Evolutionary conservation across 2,113 vertebrate genomes (phyloP), one percentile per base, ranked within the genome.

Genomic region (Archilochus colubris): DNA sequence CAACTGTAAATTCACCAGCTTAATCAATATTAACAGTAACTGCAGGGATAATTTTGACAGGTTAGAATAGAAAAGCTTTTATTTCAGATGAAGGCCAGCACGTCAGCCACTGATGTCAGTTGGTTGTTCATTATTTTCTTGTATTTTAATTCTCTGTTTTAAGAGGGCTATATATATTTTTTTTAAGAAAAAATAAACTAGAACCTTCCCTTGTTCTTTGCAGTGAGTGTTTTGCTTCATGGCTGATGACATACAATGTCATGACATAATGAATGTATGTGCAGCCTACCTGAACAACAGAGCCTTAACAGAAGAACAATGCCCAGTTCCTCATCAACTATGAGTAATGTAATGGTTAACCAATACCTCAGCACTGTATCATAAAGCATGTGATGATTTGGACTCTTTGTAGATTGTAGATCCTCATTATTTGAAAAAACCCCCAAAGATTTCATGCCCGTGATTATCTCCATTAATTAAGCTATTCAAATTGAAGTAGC

Each of bases 391-490:
- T 64, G 40, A 36, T 76, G 40, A 76, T 64, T 72, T 76, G 79
- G 50, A 66, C 61, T 54, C 40, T 82, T 75, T 79, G n/a, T 57
- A 68, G 63, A 46, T n/a, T 66, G 30, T 25, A 76, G 46, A 53
- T 57, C 4, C 25, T 5, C 15, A 7, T 68, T 50, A 67, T 53
- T 58, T 94, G 46, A 30, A 4, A 16, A 3, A 30, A 63, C 30
- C 44, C 31, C 38, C 40, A 25, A 54, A 9, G 7, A 12, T 16
- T 79, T 73, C 88, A 28, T 62, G n/a, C 50, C 69, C 54, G 51
- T 91, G 83, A 61, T 63, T 74, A 31, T 69, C 64, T 73, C 64
- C 40, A 66, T 77, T 87, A 90, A 81, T 91, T 83, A 94, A 82
- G 67, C 50, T 91, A 75, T 79, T 91, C 76, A 93, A 74, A 62